A percentile compares a stretch with the other conserved stretches of the same genome.
Conservation (phyloP, 2,113 vertebrate species). For the Camelus bactrianus region DNA sequence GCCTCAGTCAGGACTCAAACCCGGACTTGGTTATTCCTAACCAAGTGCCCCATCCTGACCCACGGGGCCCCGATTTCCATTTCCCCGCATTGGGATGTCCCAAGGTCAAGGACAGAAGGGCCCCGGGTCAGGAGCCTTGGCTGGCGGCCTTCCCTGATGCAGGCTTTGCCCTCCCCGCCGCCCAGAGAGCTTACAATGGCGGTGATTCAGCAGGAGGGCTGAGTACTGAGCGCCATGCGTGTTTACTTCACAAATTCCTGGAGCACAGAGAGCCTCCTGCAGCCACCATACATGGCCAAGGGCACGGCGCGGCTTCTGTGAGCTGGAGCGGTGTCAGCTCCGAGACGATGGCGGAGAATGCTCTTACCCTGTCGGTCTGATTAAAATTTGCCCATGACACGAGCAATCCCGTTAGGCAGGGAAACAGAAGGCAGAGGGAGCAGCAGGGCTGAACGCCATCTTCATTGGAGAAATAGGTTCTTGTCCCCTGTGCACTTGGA, state of each 20-base stretch:
- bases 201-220: background rate
- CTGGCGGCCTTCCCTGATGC: accelerated
- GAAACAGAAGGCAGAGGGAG: background rate
- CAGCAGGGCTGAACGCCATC: accelerated
- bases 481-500: accelerated
- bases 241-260: conserved; percentile 50
- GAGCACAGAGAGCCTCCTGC: background rate
- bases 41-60: accelerated
- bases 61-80: accelerated
- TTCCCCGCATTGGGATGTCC: accelerated
- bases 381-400: conserved; percentile 20
- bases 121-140: accelerated
- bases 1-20: background rate
- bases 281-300: background rate
- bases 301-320: background rate
- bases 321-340: background rate
- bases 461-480: background rate
- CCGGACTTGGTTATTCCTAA: no score
- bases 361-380: background rate
- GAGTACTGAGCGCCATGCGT: background rate
- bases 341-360: conserved; percentile 51
- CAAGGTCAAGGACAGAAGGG: background rate
- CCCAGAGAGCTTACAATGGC: accelerated
- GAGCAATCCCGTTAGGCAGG: background rate
- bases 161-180: accelerated